Base-by-base conservation (phyloP, 2,888 invertebrate genomes). In the Anorthoa munda region DNA sequence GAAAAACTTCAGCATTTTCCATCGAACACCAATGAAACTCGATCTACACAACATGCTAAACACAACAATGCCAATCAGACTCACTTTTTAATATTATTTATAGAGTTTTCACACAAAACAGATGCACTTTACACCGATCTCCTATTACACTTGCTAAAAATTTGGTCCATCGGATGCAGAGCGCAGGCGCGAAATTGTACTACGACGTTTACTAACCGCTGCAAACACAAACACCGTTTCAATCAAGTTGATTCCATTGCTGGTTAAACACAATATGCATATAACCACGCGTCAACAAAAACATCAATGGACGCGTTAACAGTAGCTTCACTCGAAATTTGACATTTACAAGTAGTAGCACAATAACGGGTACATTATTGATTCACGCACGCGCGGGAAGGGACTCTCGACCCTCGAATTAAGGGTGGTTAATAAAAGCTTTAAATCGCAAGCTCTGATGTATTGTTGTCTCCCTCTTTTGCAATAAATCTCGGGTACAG, bases 311-410 rank as follows among this genome's bases (percentile, higher is more conserved):
- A 89, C 81, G 0, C 7, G 2, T 12, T 46, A 66, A 0, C 15
- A 21, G 15, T 7, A n/a, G 31, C n/a, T 64, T 73, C 0, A 1
- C 9, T 66, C 65, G 39, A 7, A 15, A 12, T 23, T 39, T 53
- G 69, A 70, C n/a, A 69, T 61, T 59, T 53, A 50, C 26, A 68
- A 75, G 50, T 72, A 64, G 75, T 81, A 74, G 56, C 81, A 59
- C 87, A 82, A 86, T 93, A 86, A 69, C 64, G 86, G 89, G 85
- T 63, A 82, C 64, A 84, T 90, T 95, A 96, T 96, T 92, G 96
- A 96, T 96, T 94, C 89, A 91, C 96, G 96, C 94, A 94, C 86
- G 96, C 96, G 96, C 94, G 90, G 84, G 87, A 88, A 87, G 85
- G 77, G 83, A 89, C 89, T 91, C 84, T 88, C 91, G 88, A 88